phyloP scores from a whole-genome alignment of 2,888 invertebrate species.

The Spodoptera littoralis region DNA sequence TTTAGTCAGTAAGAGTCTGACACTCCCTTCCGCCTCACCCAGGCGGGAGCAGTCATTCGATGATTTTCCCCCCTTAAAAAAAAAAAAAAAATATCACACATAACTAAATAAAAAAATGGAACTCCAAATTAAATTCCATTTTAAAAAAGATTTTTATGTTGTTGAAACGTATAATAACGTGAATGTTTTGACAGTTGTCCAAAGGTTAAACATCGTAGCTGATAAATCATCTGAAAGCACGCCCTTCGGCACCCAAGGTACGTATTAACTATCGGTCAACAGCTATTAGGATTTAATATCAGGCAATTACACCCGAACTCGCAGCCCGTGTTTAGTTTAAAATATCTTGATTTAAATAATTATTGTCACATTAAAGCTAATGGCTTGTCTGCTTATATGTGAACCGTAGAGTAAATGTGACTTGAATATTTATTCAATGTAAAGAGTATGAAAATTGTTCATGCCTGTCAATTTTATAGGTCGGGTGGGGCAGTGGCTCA shows the following conservation, averaged over 20 bases:
- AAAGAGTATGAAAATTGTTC: no score
- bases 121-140: no score
- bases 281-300: conserved; percentile 48
- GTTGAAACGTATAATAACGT: conserved; percentile 11
- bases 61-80: no score
- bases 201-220: conserved; percentile 82
- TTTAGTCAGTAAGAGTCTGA: no score
- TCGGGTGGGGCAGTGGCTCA: no score
- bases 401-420: conserved; percentile 9
- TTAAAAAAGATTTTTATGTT: no score
- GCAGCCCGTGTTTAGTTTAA: conserved; percentile 38
- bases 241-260: conserved; percentile 85
- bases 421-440: conserved; percentile 5
- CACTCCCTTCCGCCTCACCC: no score
- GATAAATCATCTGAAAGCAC: conserved; percentile 83
- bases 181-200: conserved; percentile 74
- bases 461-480: no score
- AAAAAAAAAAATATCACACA: no score
- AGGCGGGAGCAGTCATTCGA: no score
- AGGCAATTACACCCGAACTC: conserved; percentile 49
- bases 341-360: conserved; percentile 50
- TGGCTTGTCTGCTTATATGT: conserved; percentile 20
- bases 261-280: conserved; percentile 52
- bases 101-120: no score
- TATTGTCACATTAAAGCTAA: conserved; percentile 26